These are phyloP conservation scores for Drosophila aldrichi DNA, from an alignment of 2,888 invertebrate species.

Conservation along the genomic window DNA sequence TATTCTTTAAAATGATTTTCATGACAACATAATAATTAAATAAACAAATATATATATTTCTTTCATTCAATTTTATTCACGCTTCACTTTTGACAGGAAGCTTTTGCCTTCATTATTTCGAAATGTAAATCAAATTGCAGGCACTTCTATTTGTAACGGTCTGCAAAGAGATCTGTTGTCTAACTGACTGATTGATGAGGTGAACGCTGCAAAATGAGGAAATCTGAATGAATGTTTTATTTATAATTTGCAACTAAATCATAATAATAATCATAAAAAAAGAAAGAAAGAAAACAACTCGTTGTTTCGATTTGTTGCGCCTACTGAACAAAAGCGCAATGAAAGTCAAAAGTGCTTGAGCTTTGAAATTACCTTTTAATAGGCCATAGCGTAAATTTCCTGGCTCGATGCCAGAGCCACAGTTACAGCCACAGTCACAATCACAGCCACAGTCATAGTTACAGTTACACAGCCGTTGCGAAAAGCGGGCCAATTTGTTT, in stretches of 20 bases:
- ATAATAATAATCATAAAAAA: slow-evolving; percentile 21
- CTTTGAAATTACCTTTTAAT: slow-evolving; percentile 64
- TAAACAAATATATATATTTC: background rate
- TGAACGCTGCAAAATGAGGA: slow-evolving; percentile 66
- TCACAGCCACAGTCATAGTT: slow-evolving; percentile 30
- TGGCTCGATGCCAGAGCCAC: slow-evolving; percentile 55
- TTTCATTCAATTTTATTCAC: too few species aligned
- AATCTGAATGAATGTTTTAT: slow-evolving; percentile 43
- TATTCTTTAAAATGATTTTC: background rate
- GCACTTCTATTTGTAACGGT: slow-evolving; percentile 25
- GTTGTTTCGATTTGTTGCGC: slow-evolving; percentile 44
- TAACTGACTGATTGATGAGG: slow-evolving; percentile 32
- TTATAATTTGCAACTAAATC: slow-evolving; percentile 43
- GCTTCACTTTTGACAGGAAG: slow-evolving; percentile 29
- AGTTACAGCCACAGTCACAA: slow-evolving; percentile 24
- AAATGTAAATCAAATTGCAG: slow-evolving; percentile 8
- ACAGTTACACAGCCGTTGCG: slow-evolving; percentile 35
- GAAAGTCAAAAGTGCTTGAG: slow-evolving; percentile 54
- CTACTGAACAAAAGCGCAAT: slow-evolving; percentile 47
- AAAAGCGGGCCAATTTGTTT: slow-evolving; percentile 60
- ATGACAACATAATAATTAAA: too few species aligned
- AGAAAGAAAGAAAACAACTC: slow-evolving; percentile 13
- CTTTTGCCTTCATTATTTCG: slow-evolving; percentile 1
- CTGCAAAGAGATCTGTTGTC: slow-evolving; percentile 24
- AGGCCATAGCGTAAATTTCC: slow-evolving; percentile 63